Base-by-base conservation (phyloP, 2,888 invertebrate genomes). In the Chouioia cunea region DNA sequence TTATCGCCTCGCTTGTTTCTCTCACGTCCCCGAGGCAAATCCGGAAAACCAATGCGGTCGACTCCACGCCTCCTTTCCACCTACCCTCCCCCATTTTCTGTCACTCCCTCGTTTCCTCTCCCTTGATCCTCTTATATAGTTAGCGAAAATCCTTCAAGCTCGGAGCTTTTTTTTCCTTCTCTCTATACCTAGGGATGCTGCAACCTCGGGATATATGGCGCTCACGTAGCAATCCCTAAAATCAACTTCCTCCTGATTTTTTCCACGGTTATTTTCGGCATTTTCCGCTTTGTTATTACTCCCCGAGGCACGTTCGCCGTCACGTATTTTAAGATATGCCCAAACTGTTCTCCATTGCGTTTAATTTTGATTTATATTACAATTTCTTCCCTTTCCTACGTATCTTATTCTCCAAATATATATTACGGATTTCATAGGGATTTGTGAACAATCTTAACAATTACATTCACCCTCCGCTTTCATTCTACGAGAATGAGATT, bases 31-130 rank as follows among this genome's bases (percentile, higher is more conserved):
- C 71, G 63, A 69, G 74, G 71, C 73, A 75, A 76, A 77, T 75
- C 75, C 73, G 71, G 67, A 77, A 75, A 77, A 75, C 76, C 73
- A 71, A 71, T 73, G 75, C 58, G 59, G 68, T 54, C 73, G 71
- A 74, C 77, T 78, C 78, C 78, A 78, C 78, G 79, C 78, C 75
- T 63, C 58, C 52, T 60, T 53, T 73, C 58, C 63, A 58, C 68
- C 74, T 58, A 66, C 60, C 66, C 62, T 68, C 43, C 46, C 72
- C 12, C 36, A 12, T 63, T 44, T 63, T 36, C 36, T 36, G 69
- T 74, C 73, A 60, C 74, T 64, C 71, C 66, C 71, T 67, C 71
- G 48, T 36, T 72, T 68, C 65, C 36, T 63, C 65, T 36, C 54
- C 63, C 18, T 71, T 52, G 63, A 64, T 75, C 71, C 73, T 76